Evolutionary conservation across 2,113 vertebrate species (phyloP).

Genomic region (Opisthocomus hoazin): DNA sequence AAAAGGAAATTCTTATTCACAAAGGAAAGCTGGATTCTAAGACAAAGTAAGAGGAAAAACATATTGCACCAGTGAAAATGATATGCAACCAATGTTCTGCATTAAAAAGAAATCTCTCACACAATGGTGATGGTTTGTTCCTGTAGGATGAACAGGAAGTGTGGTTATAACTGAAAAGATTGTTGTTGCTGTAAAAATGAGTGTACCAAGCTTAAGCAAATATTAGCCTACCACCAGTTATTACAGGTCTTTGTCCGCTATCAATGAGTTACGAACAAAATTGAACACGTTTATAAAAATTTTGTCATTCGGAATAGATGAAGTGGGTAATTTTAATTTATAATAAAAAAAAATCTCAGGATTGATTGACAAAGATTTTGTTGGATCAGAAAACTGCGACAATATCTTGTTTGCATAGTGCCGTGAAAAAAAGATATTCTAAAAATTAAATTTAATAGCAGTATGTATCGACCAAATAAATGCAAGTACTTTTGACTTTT

Average conservation of each 20-base stretch:
- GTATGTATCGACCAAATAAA: neutral
- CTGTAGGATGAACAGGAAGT: neutral
- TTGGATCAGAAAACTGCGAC: neutral
- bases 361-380: neutral
- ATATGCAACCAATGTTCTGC: neutral
- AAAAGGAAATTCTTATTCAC: neutral
- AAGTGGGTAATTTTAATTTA: neutral
- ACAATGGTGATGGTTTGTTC: neutral
- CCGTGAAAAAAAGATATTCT: neutral
- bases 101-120: neutral
- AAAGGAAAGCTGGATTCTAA: neutral
- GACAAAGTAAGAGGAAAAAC: neutral
- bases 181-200: neutral
- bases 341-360: neutral
- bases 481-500: neutral
- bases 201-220: neutral
- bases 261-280: neutral
- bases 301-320: neutral
- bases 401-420: neutral
- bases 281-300: neutral
- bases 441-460: neutral
- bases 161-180: neutral
- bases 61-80: neutral
- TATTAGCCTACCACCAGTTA: neutral
- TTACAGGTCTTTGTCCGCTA: neutral